Conservation (phyloP, 1,140 invertebrate species). For the Heliconius congener region DNA sequence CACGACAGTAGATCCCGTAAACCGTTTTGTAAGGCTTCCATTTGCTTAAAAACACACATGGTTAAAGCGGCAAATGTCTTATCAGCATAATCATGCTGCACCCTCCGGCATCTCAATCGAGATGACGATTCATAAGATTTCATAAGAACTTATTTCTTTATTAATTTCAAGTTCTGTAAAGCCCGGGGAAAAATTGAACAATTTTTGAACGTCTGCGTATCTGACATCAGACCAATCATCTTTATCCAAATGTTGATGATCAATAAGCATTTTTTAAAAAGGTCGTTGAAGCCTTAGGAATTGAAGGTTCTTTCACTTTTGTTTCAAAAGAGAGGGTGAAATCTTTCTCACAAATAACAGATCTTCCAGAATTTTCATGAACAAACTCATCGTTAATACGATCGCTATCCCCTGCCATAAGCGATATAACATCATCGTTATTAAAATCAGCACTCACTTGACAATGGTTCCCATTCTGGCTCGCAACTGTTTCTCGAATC, state of each 20-base stretch:
- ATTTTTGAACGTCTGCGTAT: conserved; percentile 44
- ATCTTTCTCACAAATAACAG: too few species aligned
- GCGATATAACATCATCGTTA: too few species aligned
- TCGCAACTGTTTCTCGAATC: too few species aligned
- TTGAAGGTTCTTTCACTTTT: conserved; percentile 36
- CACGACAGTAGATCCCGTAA: conserved; percentile 12
- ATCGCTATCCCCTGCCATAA: too few species aligned
- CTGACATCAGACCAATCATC: conserved; percentile 40
- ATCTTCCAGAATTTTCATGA: too few species aligned
- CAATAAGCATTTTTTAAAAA: conserved; percentile 36
- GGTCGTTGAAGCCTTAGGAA: conserved; percentile 28
- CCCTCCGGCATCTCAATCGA: background rate
- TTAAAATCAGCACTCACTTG: too few species aligned
- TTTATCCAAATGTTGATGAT: conserved; percentile 37
- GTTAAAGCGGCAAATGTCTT: conserved; percentile 39
- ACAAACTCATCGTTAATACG: too few species aligned
- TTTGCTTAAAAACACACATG: conserved; percentile 43
- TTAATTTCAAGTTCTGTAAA: conserved; percentile 42
- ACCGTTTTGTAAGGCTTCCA: conserved; percentile 26
- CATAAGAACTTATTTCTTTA: conserved; percentile 33
- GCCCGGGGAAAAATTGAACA: conserved; percentile 40
- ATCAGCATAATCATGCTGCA: conserved; percentile 15
- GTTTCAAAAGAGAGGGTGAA: conserved; percentile 16
- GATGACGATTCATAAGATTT: conserved; percentile 16
- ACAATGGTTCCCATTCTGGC: too few species aligned